A percentile compares a stretch with the other conserved stretches of the same genome.
Conservation (phyloP, 2,797 vertebrate genomes). For the Orientallactaga sibirica region DNA sequence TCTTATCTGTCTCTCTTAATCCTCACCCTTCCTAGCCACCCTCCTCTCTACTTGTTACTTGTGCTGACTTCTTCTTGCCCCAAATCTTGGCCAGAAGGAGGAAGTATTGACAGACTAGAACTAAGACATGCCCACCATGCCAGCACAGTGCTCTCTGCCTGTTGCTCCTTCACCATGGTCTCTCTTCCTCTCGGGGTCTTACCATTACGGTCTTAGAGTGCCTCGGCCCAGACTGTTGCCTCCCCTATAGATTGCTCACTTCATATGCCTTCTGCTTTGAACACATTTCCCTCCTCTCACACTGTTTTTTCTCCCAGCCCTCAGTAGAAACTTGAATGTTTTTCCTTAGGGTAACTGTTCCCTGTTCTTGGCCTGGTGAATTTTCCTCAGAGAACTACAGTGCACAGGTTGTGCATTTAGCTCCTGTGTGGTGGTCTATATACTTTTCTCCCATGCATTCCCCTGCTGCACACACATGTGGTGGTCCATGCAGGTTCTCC, state of each 20-base stretch:
- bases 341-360: not conserved
- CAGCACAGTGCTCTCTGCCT: not conserved
- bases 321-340: not conserved
- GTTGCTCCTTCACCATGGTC: rapidly evolving
- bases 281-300: not conserved
- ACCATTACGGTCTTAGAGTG: not conserved
- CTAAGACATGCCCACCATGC: too few species aligned
- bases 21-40: not conserved
- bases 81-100: not conserved
- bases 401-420: not conserved
- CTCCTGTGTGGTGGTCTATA: not conserved
- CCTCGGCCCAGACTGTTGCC: not conserved
- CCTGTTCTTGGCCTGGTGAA: not conserved
- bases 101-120: not conserved
- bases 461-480: not conserved
- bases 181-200: not conserved
- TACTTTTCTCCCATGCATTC: too few species aligned
- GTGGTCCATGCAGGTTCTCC: not conserved
- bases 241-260: not conserved
- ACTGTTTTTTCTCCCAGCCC: not conserved
- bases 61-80: not conserved
- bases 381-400: too few species aligned
- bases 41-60: not conserved
- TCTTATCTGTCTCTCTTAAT: too few species aligned
- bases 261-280: not conserved